Conservation (phyloP, 1,140 invertebrate genomes). For the Drosophila orosa region DNA sequence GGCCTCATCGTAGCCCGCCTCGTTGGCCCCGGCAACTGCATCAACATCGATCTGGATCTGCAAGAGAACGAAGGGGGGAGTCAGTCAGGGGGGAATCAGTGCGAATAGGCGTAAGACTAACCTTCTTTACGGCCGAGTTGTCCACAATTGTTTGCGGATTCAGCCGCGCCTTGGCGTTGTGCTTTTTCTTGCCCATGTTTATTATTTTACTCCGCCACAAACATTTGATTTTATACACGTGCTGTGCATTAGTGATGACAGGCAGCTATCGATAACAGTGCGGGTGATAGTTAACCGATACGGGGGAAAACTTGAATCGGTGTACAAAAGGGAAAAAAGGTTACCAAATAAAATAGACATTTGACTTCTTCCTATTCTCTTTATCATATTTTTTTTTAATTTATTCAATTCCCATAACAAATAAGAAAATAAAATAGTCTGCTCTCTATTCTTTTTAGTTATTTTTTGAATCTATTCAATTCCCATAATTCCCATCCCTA, state of each 20-base stretch:
- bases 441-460: too few relatives aligned
- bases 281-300: neutral
- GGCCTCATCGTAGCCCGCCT: conserved; percentile 88
- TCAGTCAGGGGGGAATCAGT: neutral
- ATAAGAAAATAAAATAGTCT: too few relatives aligned
- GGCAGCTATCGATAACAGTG: conserved; percentile 13
- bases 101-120: too few relatives aligned
- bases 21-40: conserved; percentile 52
- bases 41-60: conserved; percentile 88
- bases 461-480: neutral
- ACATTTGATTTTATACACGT: conserved; percentile 33
- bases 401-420: too few relatives aligned
- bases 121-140: conserved; percentile 88
- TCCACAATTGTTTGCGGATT: conserved; percentile 89
- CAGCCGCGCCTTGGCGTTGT: conserved; percentile 91
- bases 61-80: too few relatives aligned
- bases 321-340: neutral
- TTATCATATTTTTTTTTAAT: too few relatives aligned
- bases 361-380: too few relatives aligned
- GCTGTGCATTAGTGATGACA: conserved; percentile 5
- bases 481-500: neutral
- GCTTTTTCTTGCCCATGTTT: conserved; percentile 88
- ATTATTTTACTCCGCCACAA: conserved; percentile 18
- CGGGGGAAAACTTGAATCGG: neutral
- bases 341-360: neutral